phyloP scores from a whole-genome alignment of 1,140 invertebrate genomes.

The Parasteatoda tepidariorum region DNA sequence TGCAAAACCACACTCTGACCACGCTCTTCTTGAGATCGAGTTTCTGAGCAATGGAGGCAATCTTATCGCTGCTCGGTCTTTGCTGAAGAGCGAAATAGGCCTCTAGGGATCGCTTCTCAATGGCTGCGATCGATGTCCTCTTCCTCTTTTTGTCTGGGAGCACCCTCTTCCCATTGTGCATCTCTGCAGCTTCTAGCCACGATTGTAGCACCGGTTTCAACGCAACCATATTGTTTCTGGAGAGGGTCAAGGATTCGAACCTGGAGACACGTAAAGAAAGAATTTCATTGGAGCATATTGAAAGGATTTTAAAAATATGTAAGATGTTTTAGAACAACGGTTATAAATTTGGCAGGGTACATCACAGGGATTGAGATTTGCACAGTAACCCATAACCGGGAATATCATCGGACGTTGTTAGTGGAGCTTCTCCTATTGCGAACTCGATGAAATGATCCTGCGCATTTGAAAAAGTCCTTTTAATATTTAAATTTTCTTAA shows the following conservation, averaged over 20 bases:
- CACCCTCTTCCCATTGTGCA: conserved; percentile 82
- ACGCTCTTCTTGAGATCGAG: conserved; percentile 99
- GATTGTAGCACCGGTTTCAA: conserved; percentile 99
- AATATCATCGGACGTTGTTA: no score
- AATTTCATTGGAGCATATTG: no score
- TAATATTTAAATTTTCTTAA: no score
- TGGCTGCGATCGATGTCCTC: conserved; percentile 98
- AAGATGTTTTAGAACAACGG: no score
- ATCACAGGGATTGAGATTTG: no score
- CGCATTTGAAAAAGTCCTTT: no score
- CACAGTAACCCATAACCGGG: no score
- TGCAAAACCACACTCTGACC: conserved; percentile 99
- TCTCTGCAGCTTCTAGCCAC: conserved; percentile 98
- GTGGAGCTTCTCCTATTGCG: no score
- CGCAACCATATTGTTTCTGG: conserved; percentile 99
- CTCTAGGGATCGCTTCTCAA: conserved; percentile 97
- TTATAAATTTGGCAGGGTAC: no score
- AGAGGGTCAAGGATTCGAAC: conserved; percentile 97
- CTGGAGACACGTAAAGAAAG: no score
- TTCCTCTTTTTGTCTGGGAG: conserved; percentile 98
- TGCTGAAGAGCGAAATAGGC: conserved; percentile 99
- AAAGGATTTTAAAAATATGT: no score
- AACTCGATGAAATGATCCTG: no score
- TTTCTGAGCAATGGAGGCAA: conserved; percentile 99
- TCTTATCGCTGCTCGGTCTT: conserved; percentile 97